Evolutionary conservation across 2,797 vertebrate species (phyloP).

Genomic region (Paguma larvata): DNA sequence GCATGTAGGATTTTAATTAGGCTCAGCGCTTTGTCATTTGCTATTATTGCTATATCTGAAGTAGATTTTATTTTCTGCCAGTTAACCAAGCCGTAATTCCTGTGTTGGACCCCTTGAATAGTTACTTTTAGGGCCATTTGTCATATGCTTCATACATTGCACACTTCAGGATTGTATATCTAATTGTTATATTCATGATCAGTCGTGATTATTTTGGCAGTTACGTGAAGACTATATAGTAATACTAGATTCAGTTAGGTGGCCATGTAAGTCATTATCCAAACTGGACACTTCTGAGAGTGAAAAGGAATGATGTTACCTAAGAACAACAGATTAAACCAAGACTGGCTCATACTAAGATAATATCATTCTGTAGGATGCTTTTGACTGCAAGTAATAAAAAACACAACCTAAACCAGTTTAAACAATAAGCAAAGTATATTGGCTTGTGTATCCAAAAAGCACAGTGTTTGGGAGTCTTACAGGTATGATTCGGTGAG

Average conservation of each 20-base stretch:
- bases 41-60: constrained; percentile 36
- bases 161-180: constrained; percentile 16
- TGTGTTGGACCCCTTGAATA: background rate
- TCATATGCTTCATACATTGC: constrained; percentile 5
- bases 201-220: constrained; percentile 21
- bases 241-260: constrained; percentile 37
- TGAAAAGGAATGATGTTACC: background rate
- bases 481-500: background rate
- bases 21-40: background rate
- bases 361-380: background rate
- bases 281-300: background rate
- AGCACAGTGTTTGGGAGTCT: background rate
- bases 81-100: background rate
- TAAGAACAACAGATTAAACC: constrained; percentile 49
- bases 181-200: background rate
- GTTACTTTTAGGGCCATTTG: constrained; percentile 47
- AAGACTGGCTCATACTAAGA: background rate
- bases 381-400: constrained; percentile 62
- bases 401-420: constrained; percentile 43
- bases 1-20: background rate
- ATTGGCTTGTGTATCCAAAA: background rate
- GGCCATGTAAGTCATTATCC: background rate
- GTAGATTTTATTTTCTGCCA: constrained; percentile 15
- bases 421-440: constrained; percentile 42
- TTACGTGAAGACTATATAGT: constrained; percentile 25